Percentiles rank a stretch among this genome's conserved stretches.
Evolutionary conservation across 2,113 vertebrate species (phyloP).

Genomic region (Labeo catla): DNA sequence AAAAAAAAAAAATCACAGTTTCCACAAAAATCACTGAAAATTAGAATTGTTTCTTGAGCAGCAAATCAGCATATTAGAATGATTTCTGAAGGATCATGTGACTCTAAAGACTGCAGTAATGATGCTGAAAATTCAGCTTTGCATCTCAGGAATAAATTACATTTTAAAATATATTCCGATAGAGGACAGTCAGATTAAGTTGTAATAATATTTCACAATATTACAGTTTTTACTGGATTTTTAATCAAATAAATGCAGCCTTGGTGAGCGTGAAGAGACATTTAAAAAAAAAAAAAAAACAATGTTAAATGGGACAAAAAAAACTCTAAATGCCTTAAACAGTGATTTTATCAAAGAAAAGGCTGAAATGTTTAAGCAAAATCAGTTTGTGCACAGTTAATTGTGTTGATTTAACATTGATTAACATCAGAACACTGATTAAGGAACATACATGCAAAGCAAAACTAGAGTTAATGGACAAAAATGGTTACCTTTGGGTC

Average conservation of each 20-base stretch:
- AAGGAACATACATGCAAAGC: neutral
- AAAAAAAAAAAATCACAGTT: neutral
- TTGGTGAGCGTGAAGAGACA: neutral
- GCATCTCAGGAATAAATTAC: neutral
- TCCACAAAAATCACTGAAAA: neutral
- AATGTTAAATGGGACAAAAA: no score
- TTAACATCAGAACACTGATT: neutral
- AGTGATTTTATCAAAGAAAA: neutral
- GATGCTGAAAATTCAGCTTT: neutral
- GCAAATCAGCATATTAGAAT: neutral
- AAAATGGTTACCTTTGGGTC: neutral
- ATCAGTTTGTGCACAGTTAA: neutral
- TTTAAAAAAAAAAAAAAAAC: no score
- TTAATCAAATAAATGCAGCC: neutral
- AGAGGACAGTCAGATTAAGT: neutral
- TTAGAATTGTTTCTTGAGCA: neutral
- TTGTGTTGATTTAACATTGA: neutral
- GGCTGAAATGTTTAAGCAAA: neutral
- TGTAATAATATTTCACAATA: neutral
- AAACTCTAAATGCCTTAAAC: neutral
- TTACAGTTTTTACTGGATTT: neutral
- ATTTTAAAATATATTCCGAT: neutral
- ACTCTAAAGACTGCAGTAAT: neutral
- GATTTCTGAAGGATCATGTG: neutral
- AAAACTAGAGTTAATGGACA: neutral